Evolutionary conservation across 2,113 vertebrate genomes (phyloP).

Genomic region (Halcyon malimbica): DNA sequence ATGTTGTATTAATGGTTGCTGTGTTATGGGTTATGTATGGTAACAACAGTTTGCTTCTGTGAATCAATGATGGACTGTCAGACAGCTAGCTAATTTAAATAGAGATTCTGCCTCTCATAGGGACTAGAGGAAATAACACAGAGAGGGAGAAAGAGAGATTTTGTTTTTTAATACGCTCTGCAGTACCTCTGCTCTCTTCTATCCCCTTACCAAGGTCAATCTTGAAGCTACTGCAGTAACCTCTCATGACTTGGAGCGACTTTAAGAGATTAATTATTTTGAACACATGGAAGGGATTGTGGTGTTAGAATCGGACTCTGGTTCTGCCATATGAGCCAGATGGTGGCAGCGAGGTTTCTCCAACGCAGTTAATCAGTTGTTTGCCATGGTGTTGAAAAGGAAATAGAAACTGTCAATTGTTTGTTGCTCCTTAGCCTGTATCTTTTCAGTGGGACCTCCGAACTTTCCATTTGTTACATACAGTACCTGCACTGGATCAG

Average conservation of each 20-base stretch:
- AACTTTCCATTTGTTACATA: slow-evolving; percentile 97
- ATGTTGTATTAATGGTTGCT: neutral
- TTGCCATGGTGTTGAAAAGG: neutral
- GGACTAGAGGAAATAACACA: neutral
- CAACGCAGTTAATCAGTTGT: neutral
- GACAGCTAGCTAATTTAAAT: neutral
- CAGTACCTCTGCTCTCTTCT: neutral
- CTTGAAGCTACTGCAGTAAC: neutral
- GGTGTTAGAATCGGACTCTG: neutral
- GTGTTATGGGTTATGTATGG: neutral
- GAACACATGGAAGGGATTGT: neutral
- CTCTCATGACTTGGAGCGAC: neutral
- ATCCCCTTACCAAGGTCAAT: neutral
- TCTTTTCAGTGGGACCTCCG: slow-evolving; percentile 92
- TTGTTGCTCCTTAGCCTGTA: slow-evolving; percentile 75
- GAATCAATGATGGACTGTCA: neutral
- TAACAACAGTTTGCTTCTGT: neutral
- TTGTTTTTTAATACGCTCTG: neutral
- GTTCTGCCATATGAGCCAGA: neutral
- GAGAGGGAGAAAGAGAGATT: neutral
- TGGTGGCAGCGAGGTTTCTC: neutral
- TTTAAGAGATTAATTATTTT: neutral
- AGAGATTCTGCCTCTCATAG: neutral
- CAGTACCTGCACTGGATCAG: slow-evolving; percentile 96
- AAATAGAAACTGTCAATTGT: neutral